These are phyloP conservation scores for Dicyrtoma fusca DNA, from an alignment of 2,888 invertebrate species.

Conservation along the genomic window DNA sequence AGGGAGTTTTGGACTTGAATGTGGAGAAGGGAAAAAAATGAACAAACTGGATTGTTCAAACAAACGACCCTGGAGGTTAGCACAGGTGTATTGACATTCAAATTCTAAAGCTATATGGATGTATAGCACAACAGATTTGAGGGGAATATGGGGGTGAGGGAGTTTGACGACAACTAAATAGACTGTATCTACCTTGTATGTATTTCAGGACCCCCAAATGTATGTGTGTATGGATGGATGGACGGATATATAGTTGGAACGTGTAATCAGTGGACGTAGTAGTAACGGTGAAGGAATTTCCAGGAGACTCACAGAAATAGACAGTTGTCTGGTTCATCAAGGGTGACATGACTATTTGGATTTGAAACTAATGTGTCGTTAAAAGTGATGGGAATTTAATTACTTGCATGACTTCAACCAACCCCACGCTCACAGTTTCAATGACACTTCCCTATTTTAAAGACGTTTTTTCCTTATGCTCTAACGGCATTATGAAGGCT, in stretches of 20 bases:
- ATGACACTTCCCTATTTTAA: no score
- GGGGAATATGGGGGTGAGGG: neutral
- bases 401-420: constrained; percentile 7
- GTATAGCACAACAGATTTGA: neutral
- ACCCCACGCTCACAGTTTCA: no score
- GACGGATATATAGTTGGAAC: no score
- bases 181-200: no score
- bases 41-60: constrained; percentile 1
- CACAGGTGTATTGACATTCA: constrained; percentile 24
- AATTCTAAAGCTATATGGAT: neutral
- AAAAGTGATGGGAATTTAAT: constrained; percentile 23
- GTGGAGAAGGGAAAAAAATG: constrained; percentile 11
- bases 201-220: no score
- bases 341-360: constrained; percentile 14
- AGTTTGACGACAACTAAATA: no score
- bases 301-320: neutral
- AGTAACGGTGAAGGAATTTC: no score
- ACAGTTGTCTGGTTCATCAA: constrained; percentile 6
- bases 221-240: no score
- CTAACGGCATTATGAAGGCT: no score
- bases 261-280: no score
- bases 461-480: no score
- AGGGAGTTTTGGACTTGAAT: neutral
- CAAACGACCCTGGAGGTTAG: neutral
- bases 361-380: constrained; percentile 12